Evolutionary conservation across 2,888 invertebrate species (phyloP).

Genomic region (Dasypogon diadema): DNA sequence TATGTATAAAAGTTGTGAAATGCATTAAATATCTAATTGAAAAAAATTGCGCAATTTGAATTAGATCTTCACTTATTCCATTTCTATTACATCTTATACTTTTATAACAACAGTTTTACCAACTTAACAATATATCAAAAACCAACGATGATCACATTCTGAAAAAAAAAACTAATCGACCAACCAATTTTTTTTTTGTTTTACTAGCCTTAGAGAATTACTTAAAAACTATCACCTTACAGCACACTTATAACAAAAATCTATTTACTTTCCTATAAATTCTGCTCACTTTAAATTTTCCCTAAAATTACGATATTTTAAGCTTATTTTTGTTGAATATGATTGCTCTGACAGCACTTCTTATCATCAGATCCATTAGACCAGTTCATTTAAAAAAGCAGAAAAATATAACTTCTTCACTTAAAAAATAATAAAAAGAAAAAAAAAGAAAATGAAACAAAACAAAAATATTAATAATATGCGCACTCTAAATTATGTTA

Average conservation of each 20-base stretch:
- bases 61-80: too few relatives aligned
- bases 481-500: background rate
- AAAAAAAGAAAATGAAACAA: constrained; percentile 13
- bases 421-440: constrained; percentile 15
- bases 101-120: constrained; percentile 22
- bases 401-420: constrained; percentile 34
- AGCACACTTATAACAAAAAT: constrained; percentile 42
- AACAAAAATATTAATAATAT: constrained; percentile 28
- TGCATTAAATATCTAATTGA: too few relatives aligned
- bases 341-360: constrained; percentile 25
- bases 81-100: too few relatives aligned
- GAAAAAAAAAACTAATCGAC: constrained; percentile 24
- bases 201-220: constrained; percentile 43
- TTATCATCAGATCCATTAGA: constrained; percentile 20
- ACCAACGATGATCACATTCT: background rate
- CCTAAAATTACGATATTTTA: constrained; percentile 37
- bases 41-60: too few relatives aligned
- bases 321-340: constrained; percentile 22
- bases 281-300: constrained; percentile 44
- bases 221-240: constrained; percentile 38
- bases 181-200: constrained; percentile 31
- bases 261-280: constrained; percentile 20
- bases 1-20: too few relatives aligned
- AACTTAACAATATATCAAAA: constrained; percentile 12
- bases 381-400: constrained; percentile 24